Conservation (phyloP, 1,140 invertebrate species). For the Neodiprion lecontei region DNA sequence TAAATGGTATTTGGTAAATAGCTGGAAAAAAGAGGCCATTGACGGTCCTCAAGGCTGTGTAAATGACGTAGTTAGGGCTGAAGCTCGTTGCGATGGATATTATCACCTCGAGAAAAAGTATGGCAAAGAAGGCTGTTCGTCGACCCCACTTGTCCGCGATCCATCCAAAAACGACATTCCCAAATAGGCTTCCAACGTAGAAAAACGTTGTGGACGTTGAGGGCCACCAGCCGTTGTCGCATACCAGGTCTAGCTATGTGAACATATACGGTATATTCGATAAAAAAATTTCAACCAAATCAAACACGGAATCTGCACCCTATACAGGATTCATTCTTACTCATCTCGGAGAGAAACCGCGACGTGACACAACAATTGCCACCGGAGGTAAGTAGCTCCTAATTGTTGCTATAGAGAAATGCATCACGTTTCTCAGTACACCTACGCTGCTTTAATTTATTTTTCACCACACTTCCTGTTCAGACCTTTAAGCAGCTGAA, state of each 20-base stretch:
- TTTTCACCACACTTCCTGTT: too few relatives aligned
- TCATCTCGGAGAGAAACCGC: too few relatives aligned
- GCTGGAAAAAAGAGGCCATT: conserved; percentile 77
- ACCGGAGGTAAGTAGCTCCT: too few relatives aligned
- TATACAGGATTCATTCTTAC: too few relatives aligned
- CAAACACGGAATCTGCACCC: too few relatives aligned
- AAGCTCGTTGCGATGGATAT: conserved; percentile 74
- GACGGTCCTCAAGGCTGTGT: conserved; percentile 68
- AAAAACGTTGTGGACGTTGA: conserved; percentile 71
- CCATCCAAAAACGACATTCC: conserved; percentile 75
- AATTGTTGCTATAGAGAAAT: too few relatives aligned
- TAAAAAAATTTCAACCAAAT: background rate
- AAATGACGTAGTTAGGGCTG: conserved; percentile 71
- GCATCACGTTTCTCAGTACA: too few relatives aligned
- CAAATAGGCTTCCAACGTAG: conserved; percentile 74
- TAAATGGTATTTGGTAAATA: conserved; percentile 74
- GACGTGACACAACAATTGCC: too few relatives aligned
- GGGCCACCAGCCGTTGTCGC: conserved; percentile 70
- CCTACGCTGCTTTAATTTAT: too few relatives aligned
- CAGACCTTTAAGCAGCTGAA: too few relatives aligned
- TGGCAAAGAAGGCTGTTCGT: conserved; percentile 72
- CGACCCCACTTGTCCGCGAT: conserved; percentile 77
- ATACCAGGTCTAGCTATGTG: conserved; percentile 72
- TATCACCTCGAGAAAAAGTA: conserved; percentile 71
- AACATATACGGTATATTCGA: conserved; percentile 27